Conservation (phyloP, 2,888 invertebrate genomes). For the Sphinx pinastri region DNA sequence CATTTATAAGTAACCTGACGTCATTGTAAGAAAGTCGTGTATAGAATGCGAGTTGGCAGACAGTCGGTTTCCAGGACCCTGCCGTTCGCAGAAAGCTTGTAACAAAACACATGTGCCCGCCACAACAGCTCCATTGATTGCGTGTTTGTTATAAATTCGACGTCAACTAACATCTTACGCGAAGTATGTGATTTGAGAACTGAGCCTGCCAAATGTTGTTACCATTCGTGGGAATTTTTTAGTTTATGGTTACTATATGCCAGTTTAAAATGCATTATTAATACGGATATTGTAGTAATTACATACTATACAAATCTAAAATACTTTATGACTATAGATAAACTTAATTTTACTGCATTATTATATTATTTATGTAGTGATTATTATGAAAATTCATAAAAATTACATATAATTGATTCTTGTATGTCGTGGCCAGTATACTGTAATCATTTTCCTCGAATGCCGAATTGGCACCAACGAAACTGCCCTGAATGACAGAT, state of each 20-base stretch:
- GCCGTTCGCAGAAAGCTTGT: slow-evolving; percentile 49
- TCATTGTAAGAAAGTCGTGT: slow-evolving; percentile 12
- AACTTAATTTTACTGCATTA: too few relatives aligned
- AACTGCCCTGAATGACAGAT: too few relatives aligned
- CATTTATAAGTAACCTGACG: neutral
- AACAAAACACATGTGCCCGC: slow-evolving; percentile 53
- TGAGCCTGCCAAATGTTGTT: slow-evolving; percentile 12
- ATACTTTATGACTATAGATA: too few relatives aligned
- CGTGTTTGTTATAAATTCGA: slow-evolving; percentile 30
- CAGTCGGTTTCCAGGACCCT: slow-evolving; percentile 47
- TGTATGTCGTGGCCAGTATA: too few relatives aligned
- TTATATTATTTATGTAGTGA: too few relatives aligned
- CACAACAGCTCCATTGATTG: slow-evolving; percentile 38
- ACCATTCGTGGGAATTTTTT: neutral
- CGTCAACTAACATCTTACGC: slow-evolving; percentile 1
- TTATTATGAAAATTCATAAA: too few relatives aligned
- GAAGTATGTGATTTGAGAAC: slow-evolving; percentile 10
- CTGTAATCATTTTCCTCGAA: too few relatives aligned
- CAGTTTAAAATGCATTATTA: neutral
- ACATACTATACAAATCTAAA: too few relatives aligned
- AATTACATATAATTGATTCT: too few relatives aligned
- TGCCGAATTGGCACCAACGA: too few relatives aligned
- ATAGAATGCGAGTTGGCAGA: slow-evolving; percentile 16
- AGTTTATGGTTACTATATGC: neutral
- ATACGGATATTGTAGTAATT: too few relatives aligned